Evolutionary conservation across 92 coral and sea anemone species (phyloP).

Genomic region (Palythoa heliodiscus): DNA sequence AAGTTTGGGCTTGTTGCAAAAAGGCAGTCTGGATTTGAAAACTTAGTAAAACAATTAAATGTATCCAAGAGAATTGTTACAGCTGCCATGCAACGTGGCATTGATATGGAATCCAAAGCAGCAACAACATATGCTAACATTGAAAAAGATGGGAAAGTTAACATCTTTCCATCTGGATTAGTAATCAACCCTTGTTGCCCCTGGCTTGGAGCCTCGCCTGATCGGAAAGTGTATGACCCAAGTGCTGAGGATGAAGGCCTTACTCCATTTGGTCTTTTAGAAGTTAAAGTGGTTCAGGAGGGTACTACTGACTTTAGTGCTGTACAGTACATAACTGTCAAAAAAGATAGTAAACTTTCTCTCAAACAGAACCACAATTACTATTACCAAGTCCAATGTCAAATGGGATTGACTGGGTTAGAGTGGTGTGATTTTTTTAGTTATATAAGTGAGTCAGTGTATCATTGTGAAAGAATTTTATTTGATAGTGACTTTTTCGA

Average conservation of each 20-base stretch:
- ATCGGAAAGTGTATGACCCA: constrained; percentile 57
- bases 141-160: constrained; percentile 37
- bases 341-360: constrained; percentile 19
- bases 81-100: constrained; percentile 57
- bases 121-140: constrained; percentile 31
- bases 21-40: constrained; percentile 57
- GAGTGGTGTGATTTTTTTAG: constrained; percentile 58
- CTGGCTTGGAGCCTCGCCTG: constrained; percentile 63
- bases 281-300: constrained; percentile 57
- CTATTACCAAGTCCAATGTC: constrained; percentile 61
- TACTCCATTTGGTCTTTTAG: constrained; percentile 57
- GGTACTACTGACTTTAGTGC: constrained; percentile 45
- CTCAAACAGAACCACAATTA: constrained; percentile 50
- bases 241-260: no score
- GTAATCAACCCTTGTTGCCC: constrained; percentile 59
- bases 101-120: constrained; percentile 47
- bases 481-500: constrained; percentile 51
- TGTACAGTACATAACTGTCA: constrained; percentile 42
- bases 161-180: constrained; percentile 53
- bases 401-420: constrained; percentile 51
- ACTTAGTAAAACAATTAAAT: constrained; percentile 53
- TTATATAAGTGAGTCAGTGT: constrained; percentile 37
- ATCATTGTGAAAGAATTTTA: constrained; percentile 46
- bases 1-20: constrained; percentile 59
- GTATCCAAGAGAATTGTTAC: constrained; percentile 49